These are phyloP conservation scores for Arctocebus calabarensis DNA, from an alignment of 2,797 vertebrate species.

Conservation along the genomic window DNA sequence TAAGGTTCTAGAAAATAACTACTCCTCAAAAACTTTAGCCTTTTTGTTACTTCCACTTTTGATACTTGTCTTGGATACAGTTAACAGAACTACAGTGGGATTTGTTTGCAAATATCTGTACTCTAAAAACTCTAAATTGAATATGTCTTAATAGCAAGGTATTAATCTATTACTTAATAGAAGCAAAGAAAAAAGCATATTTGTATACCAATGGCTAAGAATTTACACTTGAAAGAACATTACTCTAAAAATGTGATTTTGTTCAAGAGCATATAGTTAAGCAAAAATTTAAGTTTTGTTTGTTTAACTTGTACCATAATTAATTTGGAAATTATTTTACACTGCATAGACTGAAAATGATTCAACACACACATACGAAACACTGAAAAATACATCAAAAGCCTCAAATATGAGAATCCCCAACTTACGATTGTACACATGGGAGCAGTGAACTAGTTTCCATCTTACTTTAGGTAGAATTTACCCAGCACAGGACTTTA, in stretches of 20 bases:
- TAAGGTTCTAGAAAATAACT: background rate
- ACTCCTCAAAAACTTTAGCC: background rate
- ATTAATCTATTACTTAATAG: background rate
- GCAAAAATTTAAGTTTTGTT: background rate
- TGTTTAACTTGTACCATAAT: background rate
- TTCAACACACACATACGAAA: background rate
- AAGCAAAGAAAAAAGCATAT: background rate
- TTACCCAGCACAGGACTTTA: conserved; percentile 29
- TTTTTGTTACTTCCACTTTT: background rate
- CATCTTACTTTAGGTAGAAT: conserved; percentile 50
- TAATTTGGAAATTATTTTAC: conserved; percentile 20
- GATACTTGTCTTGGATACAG: background rate
- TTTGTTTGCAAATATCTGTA: conserved; percentile 42
- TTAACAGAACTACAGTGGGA: background rate
- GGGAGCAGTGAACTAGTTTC: conserved; percentile 30
- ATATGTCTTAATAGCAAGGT: background rate
- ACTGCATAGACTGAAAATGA: background rate
- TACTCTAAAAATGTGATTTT: conserved; percentile 40
- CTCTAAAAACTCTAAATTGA: background rate
- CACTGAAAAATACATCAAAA: background rate
- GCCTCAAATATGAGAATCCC: background rate
- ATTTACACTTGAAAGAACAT: background rate
- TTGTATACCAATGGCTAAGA: background rate
- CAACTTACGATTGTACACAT: background rate
- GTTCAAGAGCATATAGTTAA: background rate